Evolutionary conservation across 2,888 invertebrate species (phyloP), one percentile per base, ranked within the genome.

Genomic region (Macrophya alboannulata): DNA sequence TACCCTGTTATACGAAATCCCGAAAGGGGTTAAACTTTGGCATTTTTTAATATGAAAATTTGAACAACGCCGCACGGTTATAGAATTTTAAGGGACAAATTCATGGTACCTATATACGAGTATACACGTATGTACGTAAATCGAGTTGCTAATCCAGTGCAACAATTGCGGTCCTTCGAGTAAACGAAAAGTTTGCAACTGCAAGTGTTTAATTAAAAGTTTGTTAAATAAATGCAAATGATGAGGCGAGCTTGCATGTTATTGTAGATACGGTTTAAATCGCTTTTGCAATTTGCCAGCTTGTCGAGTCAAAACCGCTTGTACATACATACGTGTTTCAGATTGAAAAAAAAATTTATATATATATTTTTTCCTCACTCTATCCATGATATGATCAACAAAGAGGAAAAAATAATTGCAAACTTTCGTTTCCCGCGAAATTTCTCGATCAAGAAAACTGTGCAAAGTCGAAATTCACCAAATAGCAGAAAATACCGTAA

Each of bases 161-260:
- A 43, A 81, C 21, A 59, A 37, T 51, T 55, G 55, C 45, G 45
- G 72, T 74, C 45, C 10, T 74, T 45, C 72, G 72, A 74, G 72
- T 74, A 21, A 59, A 6, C 21, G 1, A 62, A 62, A 81, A 81
- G 43, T 81, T 81, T 40, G 25, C n/a, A 81, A 81, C 81, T 81
- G 79, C 40, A 79, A 79, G 79, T 55, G 62, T 81, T 81, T 45
- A 81, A 81, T 81, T 43, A 81, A 81, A 81, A 81, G 81, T 81
- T 81, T 81, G 81, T 81, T 81, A 81, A 62, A 81, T 81, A 62
- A 81, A 62, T 59, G 81, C 81, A 62, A 43, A 81, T 62, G 81
- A 81, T 25, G 62, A 81, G 21, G 25, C 59, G 43, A 21, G 15
- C 43, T 77, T 51, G 37, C n/a, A 6, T 31, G 77, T 55, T 77